Base-by-base conservation (phyloP, 2,888 invertebrate species). In the Campopleginae sp. region DNA sequence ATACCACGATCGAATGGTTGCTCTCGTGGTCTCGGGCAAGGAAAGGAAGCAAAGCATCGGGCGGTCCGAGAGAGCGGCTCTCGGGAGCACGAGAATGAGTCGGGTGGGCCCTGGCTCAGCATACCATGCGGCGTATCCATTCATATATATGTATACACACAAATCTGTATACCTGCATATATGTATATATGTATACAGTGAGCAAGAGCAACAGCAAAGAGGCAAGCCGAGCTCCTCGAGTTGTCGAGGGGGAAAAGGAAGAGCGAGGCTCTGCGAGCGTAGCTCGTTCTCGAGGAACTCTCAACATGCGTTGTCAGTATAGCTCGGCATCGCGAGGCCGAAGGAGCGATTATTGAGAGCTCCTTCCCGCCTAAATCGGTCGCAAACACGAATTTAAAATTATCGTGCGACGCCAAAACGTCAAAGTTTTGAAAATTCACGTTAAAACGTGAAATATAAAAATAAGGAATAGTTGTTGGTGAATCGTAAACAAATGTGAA, bases 231-330 rank as follows among this genome's bases (percentile, higher is more conserved):
- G 81, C 74, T 81, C 77, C 48, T 27, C 70, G 75, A 79, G 82
- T 79, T 79, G 75, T 82, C 85, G 82, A 82, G 79, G 82, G 81
- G 82, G 75, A 78, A 82, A 68, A 78, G 74, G 79, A 79, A 74
- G 82, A 85, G 78, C 74, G 61, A 44, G 74, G 33, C 23, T 63
- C 66, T 19, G 42, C 66, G 80, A 68, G 66, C 58, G 65, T 23
- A 65, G 65, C 82, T 84, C 65, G 84, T 51, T 71, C 75, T 70
- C 54, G 82, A 71, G 82, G 74, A 82, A 85, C 82, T 82, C 85
- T 85, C 82, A 76, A 76, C 85, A 58, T 74, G n/a, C 44, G 80
- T 72, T 72, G 58, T 82, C 79, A 85, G 85, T 85, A 54, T 76
- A 79, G 79, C 79, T 82, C 79, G 79, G 85, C 71, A 66, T 76